These are phyloP conservation scores for Tautogolabrus adspersus DNA, from an alignment of 2,113 vertebrate genomes.

Conservation along the genomic window DNA sequence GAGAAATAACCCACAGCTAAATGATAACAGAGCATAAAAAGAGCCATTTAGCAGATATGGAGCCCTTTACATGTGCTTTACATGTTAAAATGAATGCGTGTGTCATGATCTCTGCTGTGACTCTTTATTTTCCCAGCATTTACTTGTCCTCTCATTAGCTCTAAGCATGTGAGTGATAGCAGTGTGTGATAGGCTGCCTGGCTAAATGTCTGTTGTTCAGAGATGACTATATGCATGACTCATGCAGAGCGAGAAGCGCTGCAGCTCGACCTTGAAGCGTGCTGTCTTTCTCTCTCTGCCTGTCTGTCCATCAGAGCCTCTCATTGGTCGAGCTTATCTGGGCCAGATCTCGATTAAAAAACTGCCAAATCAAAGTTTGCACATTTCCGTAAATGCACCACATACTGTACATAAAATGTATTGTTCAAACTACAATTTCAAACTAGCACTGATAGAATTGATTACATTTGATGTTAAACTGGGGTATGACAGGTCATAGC, in stretches of 20 bases:
- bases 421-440: conserved; percentile 33
- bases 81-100: conserved; percentile 22
- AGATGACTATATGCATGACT: conserved; percentile 78
- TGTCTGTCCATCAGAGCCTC: conserved; percentile 59
- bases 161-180: conserved; percentile 71
- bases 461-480: conserved; percentile 16
- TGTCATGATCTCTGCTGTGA: conserved; percentile 42
- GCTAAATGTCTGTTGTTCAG: conserved; percentile 77
- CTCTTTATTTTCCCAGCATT: conserved; percentile 47
- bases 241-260: conserved; percentile 72
- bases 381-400: conserved; percentile 18
- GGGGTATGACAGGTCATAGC: conserved; percentile 42
- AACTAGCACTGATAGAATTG: conserved; percentile 3
- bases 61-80: conserved; percentile 23
- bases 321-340: conserved; percentile 49
- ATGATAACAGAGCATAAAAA: conserved; percentile 60
- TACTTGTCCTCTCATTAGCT: conserved; percentile 65
- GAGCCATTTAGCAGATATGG: conserved; percentile 47
- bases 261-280: conserved; percentile 79
- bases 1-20: conserved; percentile 60
- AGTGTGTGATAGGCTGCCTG: conserved; percentile 67
- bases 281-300: conserved; percentile 70
- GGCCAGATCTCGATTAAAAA: conserved; percentile 38
- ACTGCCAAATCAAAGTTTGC: conserved; percentile 2
- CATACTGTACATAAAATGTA: not conserved